Conservation (phyloP, 2,888 invertebrate genomes). For the Helobdella robusta region DNA sequence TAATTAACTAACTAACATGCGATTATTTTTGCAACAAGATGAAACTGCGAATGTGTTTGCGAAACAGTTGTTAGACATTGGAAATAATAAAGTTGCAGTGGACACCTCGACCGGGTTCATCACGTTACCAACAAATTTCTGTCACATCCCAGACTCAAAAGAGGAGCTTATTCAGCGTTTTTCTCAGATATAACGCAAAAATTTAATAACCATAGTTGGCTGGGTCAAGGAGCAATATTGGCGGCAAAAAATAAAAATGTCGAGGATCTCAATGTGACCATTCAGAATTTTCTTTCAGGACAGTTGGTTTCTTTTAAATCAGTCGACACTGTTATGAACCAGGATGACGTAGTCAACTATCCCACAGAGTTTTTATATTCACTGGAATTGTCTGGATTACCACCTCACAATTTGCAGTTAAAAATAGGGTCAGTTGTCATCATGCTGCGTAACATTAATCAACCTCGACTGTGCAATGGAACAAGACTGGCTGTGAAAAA, state of each 20-base stretch:
- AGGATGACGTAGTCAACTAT: slow-evolving; percentile 33
- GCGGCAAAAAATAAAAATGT: slow-evolving; percentile 25
- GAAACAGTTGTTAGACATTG: background rate
- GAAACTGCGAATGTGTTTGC: background rate
- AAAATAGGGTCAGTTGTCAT: slow-evolving; percentile 37
- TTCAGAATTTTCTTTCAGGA: slow-evolving; percentile 23
- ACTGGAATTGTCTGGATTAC: slow-evolving; percentile 33
- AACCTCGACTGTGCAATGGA: slow-evolving; percentile 38
- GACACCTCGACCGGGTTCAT: background rate
- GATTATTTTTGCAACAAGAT: background rate
- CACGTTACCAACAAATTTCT: slow-evolving; percentile 1
- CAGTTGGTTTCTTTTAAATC: too few species aligned
- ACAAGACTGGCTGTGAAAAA: slow-evolving; percentile 34
- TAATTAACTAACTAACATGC: background rate
- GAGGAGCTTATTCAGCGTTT: slow-evolving; percentile 13
- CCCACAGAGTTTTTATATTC: slow-evolving; percentile 35
- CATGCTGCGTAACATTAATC: slow-evolving; percentile 37
- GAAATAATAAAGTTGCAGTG: background rate
- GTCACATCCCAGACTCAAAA: background rate
- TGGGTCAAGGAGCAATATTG: too few species aligned
- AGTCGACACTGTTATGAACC: background rate
- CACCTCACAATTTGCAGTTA: slow-evolving; percentile 35
- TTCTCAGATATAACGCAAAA: too few species aligned
- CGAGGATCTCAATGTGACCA: slow-evolving; percentile 29
- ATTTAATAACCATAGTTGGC: too few species aligned